Evolutionary conservation across 2,113 vertebrate genomes (phyloP), one percentile per base, ranked within the genome.

Genomic region (Leptodactylus fuscus): DNA sequence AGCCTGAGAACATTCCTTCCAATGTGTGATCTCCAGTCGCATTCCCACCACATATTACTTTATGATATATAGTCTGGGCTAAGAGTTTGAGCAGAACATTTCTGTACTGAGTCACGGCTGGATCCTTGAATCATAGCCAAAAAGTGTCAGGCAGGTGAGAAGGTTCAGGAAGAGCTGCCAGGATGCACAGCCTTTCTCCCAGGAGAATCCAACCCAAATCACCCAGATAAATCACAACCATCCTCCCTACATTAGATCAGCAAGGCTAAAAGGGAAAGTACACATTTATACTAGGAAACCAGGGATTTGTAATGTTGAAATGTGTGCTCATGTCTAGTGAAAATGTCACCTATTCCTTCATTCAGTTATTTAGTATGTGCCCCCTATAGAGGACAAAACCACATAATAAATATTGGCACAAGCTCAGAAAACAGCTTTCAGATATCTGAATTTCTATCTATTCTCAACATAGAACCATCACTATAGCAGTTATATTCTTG

Each of bases 141-240:
- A 15, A 16, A 9, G 27, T 70, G 81, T 83, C 81, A 73, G 29
- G 32, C 46, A 82, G 81, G 81, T 67, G 62, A 67, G 29, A 67
- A 67, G 32, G 62, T 67, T 34, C 32, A 34, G 70, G 81, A 74
- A 8, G 18, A 83, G 20, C 53, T 69, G 67, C 81, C 81, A 82
- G 48, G 15, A 51, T 34, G 32, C 8, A 38, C 2, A 3, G 65
- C 3, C 34, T 49, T 34, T 16, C 0, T 22, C 34, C 36, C 69
- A 5, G 8, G 62, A 67, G 62, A 34, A 15, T 67, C 16, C 15
- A 0, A 34, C 29, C 8, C 62, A 11, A 3, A 67, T 67, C 15
- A 67, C 34, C 29, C 62, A 1, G 6, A 67, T 34, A 67, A 67
- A 65, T 18, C 6, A 34, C 29, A 67, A 20, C 58, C 62, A 36